Base-by-base conservation (phyloP, 2,888 invertebrate species). In the Oligia fasciuncula region DNA sequence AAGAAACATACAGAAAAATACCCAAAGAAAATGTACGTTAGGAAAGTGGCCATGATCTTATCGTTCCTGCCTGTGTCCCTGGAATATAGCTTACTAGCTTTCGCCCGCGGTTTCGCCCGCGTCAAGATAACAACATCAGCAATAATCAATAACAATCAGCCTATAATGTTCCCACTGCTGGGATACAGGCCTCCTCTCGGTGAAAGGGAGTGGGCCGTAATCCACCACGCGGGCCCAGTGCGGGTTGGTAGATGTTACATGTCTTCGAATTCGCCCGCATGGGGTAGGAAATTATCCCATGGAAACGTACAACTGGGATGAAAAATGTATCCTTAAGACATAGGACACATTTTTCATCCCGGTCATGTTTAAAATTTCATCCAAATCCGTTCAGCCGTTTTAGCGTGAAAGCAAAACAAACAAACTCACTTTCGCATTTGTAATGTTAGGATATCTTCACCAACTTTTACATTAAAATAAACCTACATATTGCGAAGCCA, bases 381-480 rank as follows among this genome's bases (percentile, higher is more conserved):
- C 5, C 0, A n/a, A n/a, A n/a, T n/a, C 60, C n/a, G 11, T n/a
- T n/a, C 11, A n/a, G 11, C 57, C 13, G 13, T 60, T 60, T n/a
- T n/a, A 60, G n/a, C 11, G n/a, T 60, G n/a, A n/a, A n/a, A 60
- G 1, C n/a, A 9, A 13, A n/a, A 13, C 13, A n/a, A 60, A n/a
- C n/a, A n/a, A 60, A 60, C 13, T n/a, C n/a, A 13, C n/a, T 60
- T n/a, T n/a, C 60, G n/a, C n/a, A n/a, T 60, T 60, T 13, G 0
- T 60, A n/a, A 13, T n/a, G 13, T 62, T 14, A 62, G 13, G n/a
- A 62, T 29, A 49, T 29, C 8, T 71, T 46, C 35, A 63, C 62
- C 60, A 4, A 29, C 19, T n/a, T 19, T n/a, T 43, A n/a, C 17
- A 75, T 46, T 67, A 17, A 62, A 67, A n/a, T 67, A 77, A 77